Evolutionary conservation across 1,140 invertebrate species (phyloP).

Genomic region (Anastrepha obliqua): DNA sequence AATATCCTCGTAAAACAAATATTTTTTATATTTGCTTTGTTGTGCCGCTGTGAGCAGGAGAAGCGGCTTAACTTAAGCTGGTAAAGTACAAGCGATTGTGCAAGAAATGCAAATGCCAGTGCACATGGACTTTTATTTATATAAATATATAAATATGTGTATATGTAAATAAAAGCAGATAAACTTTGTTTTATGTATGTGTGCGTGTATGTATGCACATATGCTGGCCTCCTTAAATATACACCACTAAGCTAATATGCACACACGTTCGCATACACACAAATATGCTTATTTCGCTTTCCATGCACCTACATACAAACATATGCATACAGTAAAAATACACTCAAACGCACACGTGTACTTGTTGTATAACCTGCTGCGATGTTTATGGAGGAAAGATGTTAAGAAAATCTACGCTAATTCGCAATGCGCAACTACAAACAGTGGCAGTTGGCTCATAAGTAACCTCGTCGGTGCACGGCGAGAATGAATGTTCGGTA

Average conservation of each 20-base stretch:
- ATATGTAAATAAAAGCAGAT: neutral
- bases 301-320: neutral
- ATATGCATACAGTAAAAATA: neutral
- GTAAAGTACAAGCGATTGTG: constrained; percentile 40
- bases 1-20: neutral
- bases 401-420: constrained; percentile 51
- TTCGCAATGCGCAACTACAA: constrained; percentile 44
- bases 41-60: neutral
- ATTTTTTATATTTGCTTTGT: constrained; percentile 43
- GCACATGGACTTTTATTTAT: neutral
- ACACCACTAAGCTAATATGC: too few species aligned
- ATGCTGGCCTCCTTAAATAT: neutral
- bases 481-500: constrained; percentile 14
- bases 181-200: neutral
- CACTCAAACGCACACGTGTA: neutral
- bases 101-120: constrained; percentile 11
- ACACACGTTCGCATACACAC: neutral
- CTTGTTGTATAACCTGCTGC: constrained; percentile 18
- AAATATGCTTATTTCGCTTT: too few species aligned
- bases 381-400: constrained; percentile 27
- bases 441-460: constrained; percentile 2
- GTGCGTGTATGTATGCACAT: neutral
- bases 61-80: constrained; percentile 43
- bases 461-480: neutral
- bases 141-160: neutral